phyloP scores from a whole-genome alignment of 2,888 invertebrate genomes.

The Zonitis immaculata region DNA sequence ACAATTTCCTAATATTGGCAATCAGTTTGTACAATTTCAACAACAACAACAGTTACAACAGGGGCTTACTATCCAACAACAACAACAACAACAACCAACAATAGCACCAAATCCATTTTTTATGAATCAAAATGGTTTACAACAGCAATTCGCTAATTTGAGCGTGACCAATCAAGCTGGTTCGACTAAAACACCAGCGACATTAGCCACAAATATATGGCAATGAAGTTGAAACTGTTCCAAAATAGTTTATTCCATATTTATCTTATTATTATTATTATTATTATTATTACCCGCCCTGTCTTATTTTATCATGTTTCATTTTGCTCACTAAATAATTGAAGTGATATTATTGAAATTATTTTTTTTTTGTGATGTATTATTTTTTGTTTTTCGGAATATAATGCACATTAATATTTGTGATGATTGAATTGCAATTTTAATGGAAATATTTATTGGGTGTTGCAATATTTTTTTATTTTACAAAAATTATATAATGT shows the following conservation, averaged over 20 bases:
- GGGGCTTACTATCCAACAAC: background rate
- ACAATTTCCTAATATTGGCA: constrained; percentile 17
- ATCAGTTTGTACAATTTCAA: constrained; percentile 23
- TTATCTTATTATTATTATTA: too few species aligned
- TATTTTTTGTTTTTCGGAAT: background rate
- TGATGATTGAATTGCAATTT: constrained; percentile 8
- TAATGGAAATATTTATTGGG: constrained; percentile 17
- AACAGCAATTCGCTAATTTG: constrained; percentile 53
- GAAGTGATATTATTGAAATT: constrained; percentile 17
- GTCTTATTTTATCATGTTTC: constrained; percentile 11
- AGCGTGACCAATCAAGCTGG: constrained; percentile 41
- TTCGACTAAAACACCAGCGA: constrained; percentile 24
- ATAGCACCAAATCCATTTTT: constrained; percentile 41
- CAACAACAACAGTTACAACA: constrained; percentile 7
- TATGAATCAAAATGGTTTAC: constrained; percentile 39
- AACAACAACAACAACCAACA: constrained; percentile 15
- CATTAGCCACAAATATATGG: constrained; percentile 44
- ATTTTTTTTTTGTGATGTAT: constrained; percentile 11
- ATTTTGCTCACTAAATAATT: constrained; percentile 16
- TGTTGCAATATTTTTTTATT: constrained; percentile 23
- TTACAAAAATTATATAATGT: too few species aligned
- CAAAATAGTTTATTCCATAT: background rate
- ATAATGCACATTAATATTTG: constrained; percentile 12
- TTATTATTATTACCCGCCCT: background rate
- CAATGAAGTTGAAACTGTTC: constrained; percentile 34